Percentiles rank a stretch among this genome's conserved stretches.
phyloP scores from a whole-genome alignment of 2,113 vertebrate genomes.

The Cygnus buccinator region DNA sequence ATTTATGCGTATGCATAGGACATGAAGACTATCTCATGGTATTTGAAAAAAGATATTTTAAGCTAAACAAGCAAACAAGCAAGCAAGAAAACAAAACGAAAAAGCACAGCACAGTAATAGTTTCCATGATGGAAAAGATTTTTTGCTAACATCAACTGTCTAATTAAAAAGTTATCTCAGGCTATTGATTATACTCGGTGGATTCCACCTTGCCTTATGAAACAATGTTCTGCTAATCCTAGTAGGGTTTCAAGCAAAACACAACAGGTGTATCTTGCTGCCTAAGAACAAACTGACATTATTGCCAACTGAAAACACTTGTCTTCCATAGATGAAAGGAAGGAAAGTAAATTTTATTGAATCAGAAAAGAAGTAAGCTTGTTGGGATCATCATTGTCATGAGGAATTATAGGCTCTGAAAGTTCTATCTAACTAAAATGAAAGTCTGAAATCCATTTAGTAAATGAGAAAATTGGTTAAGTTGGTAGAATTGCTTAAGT shows the following conservation, averaged over 20 bases:
- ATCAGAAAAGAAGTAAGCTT: not conserved
- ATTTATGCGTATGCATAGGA: not conserved
- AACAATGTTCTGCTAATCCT: not conserved
- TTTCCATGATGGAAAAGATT: not conserved
- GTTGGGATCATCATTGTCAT: not conserved
- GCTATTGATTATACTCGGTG: not conserved
- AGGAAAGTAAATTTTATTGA: not conserved
- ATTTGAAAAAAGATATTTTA: not conserved
- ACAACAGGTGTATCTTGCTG: not conserved
- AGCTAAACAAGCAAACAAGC: not conserved
- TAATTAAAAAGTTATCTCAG: not conserved
- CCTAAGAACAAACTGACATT: not conserved
- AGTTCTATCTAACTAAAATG: not conserved
- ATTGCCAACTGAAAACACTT: not conserved
- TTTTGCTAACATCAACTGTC: not conserved
- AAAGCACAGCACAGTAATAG: not conserved
- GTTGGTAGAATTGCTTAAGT: constrained; percentile 21
- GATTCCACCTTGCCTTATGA: not conserved
- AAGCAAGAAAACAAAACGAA: too few relatives aligned
- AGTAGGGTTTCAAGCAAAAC: not conserved
- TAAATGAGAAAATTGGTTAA: constrained; percentile 22
- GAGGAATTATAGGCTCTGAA: constrained; percentile 15
- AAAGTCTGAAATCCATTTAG: constrained; percentile 27
- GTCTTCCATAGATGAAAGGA: not conserved
- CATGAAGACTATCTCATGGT: not conserved